phyloP scores from a whole-genome alignment of 2,888 invertebrate genomes.

The Agonopterix subpropinquella region DNA sequence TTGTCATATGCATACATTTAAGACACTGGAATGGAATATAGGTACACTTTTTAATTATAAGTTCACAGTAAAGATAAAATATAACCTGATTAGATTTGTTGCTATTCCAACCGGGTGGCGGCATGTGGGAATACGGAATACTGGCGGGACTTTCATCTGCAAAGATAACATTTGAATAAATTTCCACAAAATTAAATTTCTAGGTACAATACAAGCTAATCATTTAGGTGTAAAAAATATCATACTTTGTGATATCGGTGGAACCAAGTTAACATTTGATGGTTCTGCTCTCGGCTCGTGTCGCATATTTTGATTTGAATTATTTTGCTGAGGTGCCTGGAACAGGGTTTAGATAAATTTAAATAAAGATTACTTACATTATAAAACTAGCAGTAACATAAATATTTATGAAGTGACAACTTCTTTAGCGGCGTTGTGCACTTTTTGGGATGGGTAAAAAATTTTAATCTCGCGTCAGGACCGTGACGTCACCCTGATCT shows the following conservation, averaged over 20 bases:
- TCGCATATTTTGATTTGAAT: constrained; percentile 39
- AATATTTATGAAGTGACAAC: too few relatives aligned
- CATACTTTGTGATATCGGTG: constrained; percentile 40
- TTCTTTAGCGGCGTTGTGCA: too few relatives aligned
- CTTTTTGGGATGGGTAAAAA: too few relatives aligned
- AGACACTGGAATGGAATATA: too few relatives aligned
- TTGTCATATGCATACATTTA: too few relatives aligned
- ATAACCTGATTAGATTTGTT: constrained; percentile 61
- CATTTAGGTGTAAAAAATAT: background rate
- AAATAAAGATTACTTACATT: too few relatives aligned
- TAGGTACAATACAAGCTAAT: background rate
- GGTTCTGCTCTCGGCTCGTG: constrained; percentile 50
- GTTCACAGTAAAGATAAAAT: background rate
- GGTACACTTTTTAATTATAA: too few relatives aligned
- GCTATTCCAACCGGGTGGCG: constrained; percentile 57
- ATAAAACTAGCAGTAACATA: too few relatives aligned
- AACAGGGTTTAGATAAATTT: background rate
- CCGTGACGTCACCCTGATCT: too few relatives aligned
- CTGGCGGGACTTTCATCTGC: constrained; percentile 44
- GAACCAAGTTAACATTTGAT: constrained; percentile 55
- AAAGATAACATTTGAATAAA: constrained; percentile 11
- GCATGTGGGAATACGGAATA: constrained; percentile 49
- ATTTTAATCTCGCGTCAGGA: too few relatives aligned
- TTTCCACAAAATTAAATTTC: background rate
- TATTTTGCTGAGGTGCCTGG: constrained; percentile 41